Evolutionary conservation across 2,888 invertebrate species (phyloP).

Genomic region (Chouioia cunea): DNA sequence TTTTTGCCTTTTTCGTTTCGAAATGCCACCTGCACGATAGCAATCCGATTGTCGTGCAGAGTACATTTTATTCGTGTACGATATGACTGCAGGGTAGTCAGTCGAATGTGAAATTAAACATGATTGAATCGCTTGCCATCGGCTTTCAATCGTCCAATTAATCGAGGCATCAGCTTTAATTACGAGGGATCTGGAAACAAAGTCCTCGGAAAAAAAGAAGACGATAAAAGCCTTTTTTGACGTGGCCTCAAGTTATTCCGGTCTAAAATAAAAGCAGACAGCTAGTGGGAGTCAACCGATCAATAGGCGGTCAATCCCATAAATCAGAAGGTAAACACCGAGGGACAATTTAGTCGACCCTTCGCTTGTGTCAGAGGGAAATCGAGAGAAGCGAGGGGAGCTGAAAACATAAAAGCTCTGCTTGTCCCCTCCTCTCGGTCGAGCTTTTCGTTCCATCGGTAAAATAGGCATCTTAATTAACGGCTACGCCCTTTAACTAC

Average conservation of each 20-base stretch:
- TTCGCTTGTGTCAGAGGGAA: conserved; percentile 46
- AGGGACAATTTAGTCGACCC: conserved; percentile 58
- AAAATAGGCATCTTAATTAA: conserved; percentile 63
- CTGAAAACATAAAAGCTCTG: conserved; percentile 51
- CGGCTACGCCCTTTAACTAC: conserved; percentile 45
- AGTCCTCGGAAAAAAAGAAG: conserved; percentile 23
- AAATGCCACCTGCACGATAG: neutral
- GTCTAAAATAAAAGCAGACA: conserved; percentile 41
- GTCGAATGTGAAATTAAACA: no score
- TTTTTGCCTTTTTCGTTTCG: neutral
- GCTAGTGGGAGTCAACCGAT: conserved; percentile 42
- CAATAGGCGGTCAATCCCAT: conserved; percentile 58
- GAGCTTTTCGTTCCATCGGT: conserved; percentile 51
- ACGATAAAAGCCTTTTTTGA: conserved; percentile 15
- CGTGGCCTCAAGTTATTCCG: conserved; percentile 32
- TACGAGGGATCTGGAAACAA: conserved; percentile 9
- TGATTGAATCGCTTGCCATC: neutral
- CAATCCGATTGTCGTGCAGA: neutral
- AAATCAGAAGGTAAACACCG: conserved; percentile 62
- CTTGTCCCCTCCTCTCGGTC: conserved; percentile 30
- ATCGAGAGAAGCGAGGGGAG: conserved; percentile 43
- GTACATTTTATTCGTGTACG: neutral
- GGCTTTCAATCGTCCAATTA: conserved; percentile 3
- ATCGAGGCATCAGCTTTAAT: conserved; percentile 7
- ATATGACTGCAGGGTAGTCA: no score